Conservation (phyloP, 2,113 vertebrate species). For the Salvator merianae region DNA sequence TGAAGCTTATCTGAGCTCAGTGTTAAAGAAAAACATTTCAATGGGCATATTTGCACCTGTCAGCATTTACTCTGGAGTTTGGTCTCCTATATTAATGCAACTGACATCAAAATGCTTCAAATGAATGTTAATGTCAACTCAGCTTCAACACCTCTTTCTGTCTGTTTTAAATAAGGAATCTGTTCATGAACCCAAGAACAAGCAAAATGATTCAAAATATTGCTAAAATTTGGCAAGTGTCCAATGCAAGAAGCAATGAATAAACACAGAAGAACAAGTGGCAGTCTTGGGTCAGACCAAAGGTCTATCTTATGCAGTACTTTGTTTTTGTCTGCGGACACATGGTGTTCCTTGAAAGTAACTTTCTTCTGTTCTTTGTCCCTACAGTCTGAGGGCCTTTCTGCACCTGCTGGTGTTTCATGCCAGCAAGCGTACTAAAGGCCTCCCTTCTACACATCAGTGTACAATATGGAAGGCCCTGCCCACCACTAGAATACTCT, state of each 20-base stretch:
- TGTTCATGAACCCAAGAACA: constrained; percentile 57
- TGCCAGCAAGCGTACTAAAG: no score
- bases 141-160: constrained; percentile 35
- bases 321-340: neutral
- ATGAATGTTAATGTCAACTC: constrained; percentile 52
- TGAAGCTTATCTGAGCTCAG: constrained; percentile 63
- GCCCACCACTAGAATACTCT: no score
- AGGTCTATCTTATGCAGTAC: neutral
- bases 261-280: constrained; percentile 26
- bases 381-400: no score
- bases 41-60: constrained; percentile 67
- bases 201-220: constrained; percentile 44
- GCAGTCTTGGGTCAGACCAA: neutral
- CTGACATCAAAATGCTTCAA: constrained; percentile 63
- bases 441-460: no score
- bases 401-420: no score
- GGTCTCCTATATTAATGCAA: constrained; percentile 46
- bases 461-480: no score
- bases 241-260: constrained; percentile 38
- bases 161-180: constrained; percentile 43
- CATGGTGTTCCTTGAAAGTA: no score
- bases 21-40: constrained; percentile 65
- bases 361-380: no score
- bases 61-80: constrained; percentile 64
- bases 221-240: constrained; percentile 40